Evolutionary conservation across 2,797 vertebrate species (phyloP), one percentile per base, ranked within the genome.

Genomic region (Xiphorhynchus erythropygius): DNA sequence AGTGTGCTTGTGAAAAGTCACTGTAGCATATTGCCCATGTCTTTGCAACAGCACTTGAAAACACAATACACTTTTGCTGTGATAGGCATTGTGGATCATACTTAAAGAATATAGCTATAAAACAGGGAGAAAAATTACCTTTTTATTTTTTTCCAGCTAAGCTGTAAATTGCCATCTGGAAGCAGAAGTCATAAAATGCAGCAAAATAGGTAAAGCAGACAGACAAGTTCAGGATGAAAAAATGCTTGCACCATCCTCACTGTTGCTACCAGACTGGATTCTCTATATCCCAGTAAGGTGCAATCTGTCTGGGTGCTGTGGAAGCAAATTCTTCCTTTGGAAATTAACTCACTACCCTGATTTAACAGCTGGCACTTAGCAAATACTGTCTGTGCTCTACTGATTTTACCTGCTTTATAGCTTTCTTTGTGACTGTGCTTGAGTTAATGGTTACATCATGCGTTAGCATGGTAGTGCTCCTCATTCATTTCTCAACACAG

Each of bases 381-480:
- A 93, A 87, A 87, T 53, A 78, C 68, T 80, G 39, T 73, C 78
- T 69, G 41, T 41, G 82, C 85, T 93, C 79, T 77, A 41, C 78
- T 93, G 90, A 62, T 84, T 89, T 84, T 89, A 49, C 42, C 13
- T 84, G 69, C 42, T 57, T 70, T 62, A 77, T 28, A 56, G 78
- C 47, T 60, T 87, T 81, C 39, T 80, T 47, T 46, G 42, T 81
- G 74, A 49, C 78, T 93, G 65, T 52, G 47, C 88, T 91, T 62
- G 82, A 91, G 85, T 89, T 94, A 89, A 87, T 89, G 69, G 74
- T 84, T 91, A 87, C 70, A 47, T 77, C 74, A n/a, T 1, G 5
- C 22, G 3, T 60, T 47, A 46, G 47, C 18, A 37, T 56, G 52
- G 67, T 17, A 37, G 42, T 7, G 7, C 39, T 68, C 1, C 0